Base-by-base conservation (phyloP, 2,113 vertebrate species). In the Hystrix cristata region DNA sequence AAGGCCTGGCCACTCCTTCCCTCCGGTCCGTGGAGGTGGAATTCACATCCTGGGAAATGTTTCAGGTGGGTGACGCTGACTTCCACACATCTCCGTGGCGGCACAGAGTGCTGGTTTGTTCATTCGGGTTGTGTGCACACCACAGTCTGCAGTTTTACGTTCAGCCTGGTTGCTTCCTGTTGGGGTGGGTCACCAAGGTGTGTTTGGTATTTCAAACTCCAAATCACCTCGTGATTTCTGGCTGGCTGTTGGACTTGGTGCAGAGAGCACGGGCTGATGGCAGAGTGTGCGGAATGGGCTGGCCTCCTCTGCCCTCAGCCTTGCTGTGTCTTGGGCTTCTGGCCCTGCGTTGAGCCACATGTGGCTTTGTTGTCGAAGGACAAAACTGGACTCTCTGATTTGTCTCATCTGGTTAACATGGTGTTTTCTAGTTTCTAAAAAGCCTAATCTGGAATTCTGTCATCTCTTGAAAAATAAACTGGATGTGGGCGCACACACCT, bases 71-170 rank as follows among this genome's bases (percentile, higher is more conserved):
- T 3, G 19, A 43, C 69, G 3, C n/a, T 21, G 69, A 23, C 69
- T 43, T 71, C n/a, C n/a, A 38, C 0, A 18, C 3, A 19, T 38
- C 69, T n/a, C 16, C 3, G 23, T 15, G 9, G 11, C 72, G 11
- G 72, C 4, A 8, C 1, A 2, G 27, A 2, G 27, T 14, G 0
- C 5, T 12, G 0, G 2, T 15, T 5, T 9, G 59, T 1, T 25
- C 19, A 48, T 79, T 90, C 12, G 48, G 12, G 1, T 4, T 9
- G 29, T 10, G 2, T 10, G 3, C 7, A 25, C 31, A 27, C 34
- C 25, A 10, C 18, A 21, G 31, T 16, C 55, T 21, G 29, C 16
- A 16, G 31, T 34, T 84, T 27, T 19, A 38, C 43, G 31, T 29
- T 29, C 29, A 8, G 1, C 57, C 27, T 46, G 48, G 25, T 29